A percentile compares a stretch with the other conserved stretches of the same genome.
Conservation (phyloP, 2,113 vertebrate genomes). For the Azemiops feae region DNA sequence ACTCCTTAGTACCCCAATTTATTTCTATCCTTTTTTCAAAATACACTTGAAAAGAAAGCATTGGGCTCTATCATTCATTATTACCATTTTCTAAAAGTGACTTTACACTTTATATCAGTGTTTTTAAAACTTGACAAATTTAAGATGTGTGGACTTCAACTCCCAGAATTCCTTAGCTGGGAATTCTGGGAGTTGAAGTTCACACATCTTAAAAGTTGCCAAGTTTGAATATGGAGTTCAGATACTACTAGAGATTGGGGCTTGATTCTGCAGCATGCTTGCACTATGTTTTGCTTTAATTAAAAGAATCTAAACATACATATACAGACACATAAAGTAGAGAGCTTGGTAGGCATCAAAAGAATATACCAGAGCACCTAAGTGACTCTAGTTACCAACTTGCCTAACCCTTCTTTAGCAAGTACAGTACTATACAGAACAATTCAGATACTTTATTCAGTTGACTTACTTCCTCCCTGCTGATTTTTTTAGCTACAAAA, state of each 20-base stretch:
- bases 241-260: background rate
- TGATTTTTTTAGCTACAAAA: background rate
- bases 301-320: background rate
- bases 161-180: background rate
- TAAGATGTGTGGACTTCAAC: background rate
- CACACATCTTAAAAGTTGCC: background rate
- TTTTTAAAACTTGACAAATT: background rate
- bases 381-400: background rate
- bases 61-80: background rate
- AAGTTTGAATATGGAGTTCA: background rate
- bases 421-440: background rate
- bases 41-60: background rate
- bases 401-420: background rate
- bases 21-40: background rate
- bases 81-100: background rate
- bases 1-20: background rate
- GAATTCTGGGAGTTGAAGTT: background rate
- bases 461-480: background rate
- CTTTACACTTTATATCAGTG: background rate
- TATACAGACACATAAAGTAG: background rate
- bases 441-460: background rate
- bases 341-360: background rate
- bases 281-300: background rate
- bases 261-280: background rate
- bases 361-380: background rate